Percentiles rank a stretch among this genome's conserved stretches.
These are phyloP conservation scores for Stylophora pistillata DNA, from an alignment of 64 coral and sea anemone species.

Conservation along the genomic window DNA sequence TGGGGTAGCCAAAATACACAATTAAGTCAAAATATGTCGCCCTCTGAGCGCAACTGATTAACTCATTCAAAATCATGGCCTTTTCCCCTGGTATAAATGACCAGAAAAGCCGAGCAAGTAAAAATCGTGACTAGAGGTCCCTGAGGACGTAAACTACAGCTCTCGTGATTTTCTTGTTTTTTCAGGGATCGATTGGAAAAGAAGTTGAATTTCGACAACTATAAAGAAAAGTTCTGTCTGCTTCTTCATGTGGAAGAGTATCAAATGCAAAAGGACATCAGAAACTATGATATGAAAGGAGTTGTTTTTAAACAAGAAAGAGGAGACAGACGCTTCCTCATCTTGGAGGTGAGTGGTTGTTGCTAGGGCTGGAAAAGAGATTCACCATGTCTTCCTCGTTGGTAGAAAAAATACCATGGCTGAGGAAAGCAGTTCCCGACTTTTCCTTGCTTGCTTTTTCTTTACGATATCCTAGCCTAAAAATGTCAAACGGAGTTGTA, in stretches of 20 bases:
- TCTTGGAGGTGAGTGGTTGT: not conserved
- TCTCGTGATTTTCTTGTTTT: not conserved
- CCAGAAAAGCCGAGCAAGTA: no score
- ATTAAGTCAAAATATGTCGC: no score
- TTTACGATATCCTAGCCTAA: no score
- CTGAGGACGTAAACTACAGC: not conserved
- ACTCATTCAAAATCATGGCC: no score
- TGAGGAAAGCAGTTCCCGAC: no score
- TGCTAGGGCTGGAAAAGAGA: not conserved
- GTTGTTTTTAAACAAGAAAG: constrained; percentile 41
- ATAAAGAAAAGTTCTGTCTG: constrained; percentile 55
- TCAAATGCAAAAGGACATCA: constrained; percentile 82
- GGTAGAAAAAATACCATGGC: not conserved
- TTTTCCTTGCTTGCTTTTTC: not conserved
- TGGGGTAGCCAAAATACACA: no score
- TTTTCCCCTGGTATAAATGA: no score
- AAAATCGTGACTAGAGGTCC: no score
- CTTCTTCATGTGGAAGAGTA: constrained; percentile 78
- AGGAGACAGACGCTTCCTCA: constrained; percentile 33
- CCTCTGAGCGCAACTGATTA: no score
- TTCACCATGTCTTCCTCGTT: not conserved
- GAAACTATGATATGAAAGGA: constrained; percentile 65
- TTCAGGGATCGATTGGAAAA: constrained; percentile 36
- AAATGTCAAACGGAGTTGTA: no score
- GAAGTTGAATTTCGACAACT: constrained; percentile 36